phyloP scores from a whole-genome alignment of 2,113 vertebrate species.

The Lycaon pictus region DNA sequence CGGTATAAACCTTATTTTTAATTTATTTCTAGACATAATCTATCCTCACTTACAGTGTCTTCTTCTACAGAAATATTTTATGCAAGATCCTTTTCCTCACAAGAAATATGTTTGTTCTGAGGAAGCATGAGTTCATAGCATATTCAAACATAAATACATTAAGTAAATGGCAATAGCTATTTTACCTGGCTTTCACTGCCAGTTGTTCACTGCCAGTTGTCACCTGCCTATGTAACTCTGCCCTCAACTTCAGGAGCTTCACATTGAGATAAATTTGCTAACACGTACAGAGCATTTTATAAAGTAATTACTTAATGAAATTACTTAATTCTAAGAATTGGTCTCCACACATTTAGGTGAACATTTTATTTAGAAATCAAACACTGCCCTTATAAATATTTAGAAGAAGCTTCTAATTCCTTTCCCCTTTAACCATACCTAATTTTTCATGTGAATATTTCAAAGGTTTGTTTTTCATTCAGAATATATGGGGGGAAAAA shows the following conservation, averaged over 20 bases:
- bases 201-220: not conserved
- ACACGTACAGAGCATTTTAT: not conserved
- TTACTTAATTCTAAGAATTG: not conserved
- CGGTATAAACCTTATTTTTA: constrained; percentile 40
- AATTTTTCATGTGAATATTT: not conserved
- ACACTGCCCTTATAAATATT: not conserved
- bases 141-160: not conserved
- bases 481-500: not conserved
- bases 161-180: constrained; percentile 11
- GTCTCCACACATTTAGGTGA: not conserved
- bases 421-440: constrained; percentile 1
- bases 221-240: not conserved
- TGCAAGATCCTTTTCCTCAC: not conserved
- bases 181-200: not conserved
- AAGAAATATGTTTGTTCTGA: not conserved
- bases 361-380: constrained; percentile 47
- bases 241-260: not conserved
- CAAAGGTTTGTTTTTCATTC: not conserved
- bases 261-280: not conserved
- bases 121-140: not conserved
- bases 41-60: not conserved
- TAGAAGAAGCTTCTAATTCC: constrained; percentile 41
- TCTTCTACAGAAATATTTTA: constrained; percentile 38
- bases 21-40: not conserved
- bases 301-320: constrained; percentile 16